phyloP scores from a whole-genome alignment of 2,888 invertebrate species.

The Agonopterix arenella region DNA sequence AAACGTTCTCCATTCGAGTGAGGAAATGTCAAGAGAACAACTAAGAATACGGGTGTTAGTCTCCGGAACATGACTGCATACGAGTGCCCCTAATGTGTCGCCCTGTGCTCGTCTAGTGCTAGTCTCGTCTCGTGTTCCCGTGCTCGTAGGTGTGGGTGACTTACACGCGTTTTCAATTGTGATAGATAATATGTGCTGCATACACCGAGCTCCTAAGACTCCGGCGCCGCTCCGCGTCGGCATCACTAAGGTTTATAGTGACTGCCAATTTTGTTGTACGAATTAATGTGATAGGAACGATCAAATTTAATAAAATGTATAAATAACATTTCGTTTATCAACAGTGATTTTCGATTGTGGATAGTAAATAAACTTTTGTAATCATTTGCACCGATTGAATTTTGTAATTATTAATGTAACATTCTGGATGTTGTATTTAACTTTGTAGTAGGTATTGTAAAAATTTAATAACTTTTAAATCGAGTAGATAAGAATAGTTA shows the following conservation, averaged over 20 bases:
- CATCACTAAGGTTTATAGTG: slow-evolving; percentile 32
- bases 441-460: slow-evolving; percentile 68
- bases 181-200: slow-evolving; percentile 2
- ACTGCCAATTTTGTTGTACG: slow-evolving; percentile 64
- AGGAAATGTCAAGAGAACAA: too few species aligned
- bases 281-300: slow-evolving; percentile 61
- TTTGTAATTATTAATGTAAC: slow-evolving; percentile 72
- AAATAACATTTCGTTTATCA: slow-evolving; percentile 46
- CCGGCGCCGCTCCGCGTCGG: slow-evolving; percentile 13
- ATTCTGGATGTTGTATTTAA: slow-evolving; percentile 74
- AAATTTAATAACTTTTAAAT: slow-evolving; percentile 64
- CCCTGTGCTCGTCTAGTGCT: neutral
- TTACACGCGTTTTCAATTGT: neutral
- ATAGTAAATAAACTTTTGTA: slow-evolving; percentile 52
- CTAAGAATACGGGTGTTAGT: too few species aligned
- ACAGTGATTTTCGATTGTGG: slow-evolving; percentile 43
- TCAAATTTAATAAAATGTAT: slow-evolving; percentile 46
- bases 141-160: neutral
- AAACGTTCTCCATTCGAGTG: too few species aligned
- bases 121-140: slow-evolving; percentile 1
- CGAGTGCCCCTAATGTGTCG: neutral
- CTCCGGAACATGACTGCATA: neutral
- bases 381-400: slow-evolving; percentile 68
- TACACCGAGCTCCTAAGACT: neutral
- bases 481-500: slow-evolving; percentile 63